Percentiles rank a stretch among this genome's conserved stretches.
Evolutionary conservation across 2,888 invertebrate species (phyloP).

Genomic region (Blera fallax): DNA sequence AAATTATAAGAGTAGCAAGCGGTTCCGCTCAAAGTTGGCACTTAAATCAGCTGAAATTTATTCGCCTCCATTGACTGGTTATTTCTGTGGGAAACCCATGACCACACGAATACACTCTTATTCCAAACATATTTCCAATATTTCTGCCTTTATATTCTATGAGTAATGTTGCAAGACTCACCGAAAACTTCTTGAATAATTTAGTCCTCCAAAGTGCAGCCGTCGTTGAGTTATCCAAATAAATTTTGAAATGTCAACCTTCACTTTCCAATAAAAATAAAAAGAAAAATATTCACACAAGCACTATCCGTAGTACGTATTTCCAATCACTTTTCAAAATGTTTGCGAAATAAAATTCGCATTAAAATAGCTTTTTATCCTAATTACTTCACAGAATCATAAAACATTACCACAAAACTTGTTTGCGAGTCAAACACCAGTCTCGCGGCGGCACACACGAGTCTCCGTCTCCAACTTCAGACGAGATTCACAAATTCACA

Average conservation of each 20-base stretch:
- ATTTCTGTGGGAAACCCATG: no score
- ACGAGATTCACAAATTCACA: not conserved
- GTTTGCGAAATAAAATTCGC: not conserved
- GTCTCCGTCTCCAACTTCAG: not conserved
- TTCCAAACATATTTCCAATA: no score
- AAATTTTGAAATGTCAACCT: not conserved
- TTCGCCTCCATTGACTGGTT: no score
- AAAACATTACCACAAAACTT: constrained; percentile 3
- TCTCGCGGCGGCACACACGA: not conserved
- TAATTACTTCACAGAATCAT: constrained; percentile 8
- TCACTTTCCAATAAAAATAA: not conserved
- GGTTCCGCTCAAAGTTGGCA: no score
- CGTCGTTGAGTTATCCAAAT: not conserved
- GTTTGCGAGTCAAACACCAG: constrained; percentile 1
- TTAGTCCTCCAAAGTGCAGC: not conserved
- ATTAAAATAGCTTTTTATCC: not conserved
- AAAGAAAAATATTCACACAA: not conserved
- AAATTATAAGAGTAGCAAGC: no score
- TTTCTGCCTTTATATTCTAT: no score
- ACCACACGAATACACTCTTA: no score
- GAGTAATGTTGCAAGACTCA: not conserved
- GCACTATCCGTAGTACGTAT: not conserved
- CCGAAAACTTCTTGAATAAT: not conserved
- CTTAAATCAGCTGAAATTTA: no score
- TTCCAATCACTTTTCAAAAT: not conserved